Evolutionary conservation across 53 echinoderm and acorn worm species (phyloP), one percentile per base, ranked within the genome.

Genomic region (Arbacia lixula): DNA sequence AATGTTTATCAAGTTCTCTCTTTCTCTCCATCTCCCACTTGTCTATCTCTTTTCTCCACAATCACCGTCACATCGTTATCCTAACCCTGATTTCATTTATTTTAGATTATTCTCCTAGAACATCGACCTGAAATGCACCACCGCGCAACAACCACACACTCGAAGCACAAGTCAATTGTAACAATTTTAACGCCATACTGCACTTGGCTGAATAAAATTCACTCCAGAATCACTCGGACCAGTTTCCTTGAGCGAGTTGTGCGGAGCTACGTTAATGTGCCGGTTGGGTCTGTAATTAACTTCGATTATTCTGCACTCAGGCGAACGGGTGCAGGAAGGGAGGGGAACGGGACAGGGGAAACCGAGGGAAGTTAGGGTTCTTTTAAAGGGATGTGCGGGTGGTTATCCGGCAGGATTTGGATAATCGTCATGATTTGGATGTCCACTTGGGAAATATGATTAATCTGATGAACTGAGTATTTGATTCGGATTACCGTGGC

Each of bases 111-210:
- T 63, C 35, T 63, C 35, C 63, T 50, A 63, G n/a, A n/a, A 33
- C 6, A 66, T 66, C 22, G 36, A 21, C 38, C 38, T n/a, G 38
- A 37, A 66, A 24, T 22, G 66, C 66, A 20, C 36, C 66, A 37
- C 38, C 38, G 0, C 24, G 66, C 38, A 37, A 36, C 37, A 20
- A n/a, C n/a, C n/a, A n/a, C n/a, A n/a, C n/a, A n/a, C n/a, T n/a
- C n/a, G n/a, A n/a, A 38, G 66, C 66, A n/a, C 24, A 37, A 66
- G 66, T 66, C 66, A 66, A 66, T 66, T 37, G 66, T 66, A 66
- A 66, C 66, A n/a, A 66, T 20, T 16, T n/a, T 66, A 66, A 66
- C 36, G 5, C n/a, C 66, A 20, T 1, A 37, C 20, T 66, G 66
- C n/a, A 66, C 38, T 38, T 37, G 21, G 38, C 24, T 66, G 25